These are phyloP conservation scores for Sula dactylatra DNA, from an alignment of 2,113 vertebrate genomes.

Conservation along the genomic window DNA sequence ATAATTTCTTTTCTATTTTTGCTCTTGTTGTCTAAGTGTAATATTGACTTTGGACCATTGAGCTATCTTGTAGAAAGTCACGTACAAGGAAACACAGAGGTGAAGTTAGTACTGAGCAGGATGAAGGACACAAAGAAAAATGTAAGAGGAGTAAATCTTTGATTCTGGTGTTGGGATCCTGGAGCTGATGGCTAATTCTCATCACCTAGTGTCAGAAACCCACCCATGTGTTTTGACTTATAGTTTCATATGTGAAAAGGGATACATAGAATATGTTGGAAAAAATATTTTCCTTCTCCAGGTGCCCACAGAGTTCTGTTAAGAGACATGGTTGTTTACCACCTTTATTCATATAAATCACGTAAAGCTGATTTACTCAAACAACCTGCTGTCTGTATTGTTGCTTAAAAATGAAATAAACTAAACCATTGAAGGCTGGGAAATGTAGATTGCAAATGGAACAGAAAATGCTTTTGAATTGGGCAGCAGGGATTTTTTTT, in stretches of 20 bases:
- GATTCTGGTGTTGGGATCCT: background rate
- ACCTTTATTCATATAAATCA: slow-evolving; percentile 11
- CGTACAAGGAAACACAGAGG: background rate
- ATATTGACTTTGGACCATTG: background rate
- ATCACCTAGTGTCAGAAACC: background rate
- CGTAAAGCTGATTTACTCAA: background rate
- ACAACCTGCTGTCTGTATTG: background rate
- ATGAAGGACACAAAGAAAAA: background rate
- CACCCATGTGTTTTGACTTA: background rate
- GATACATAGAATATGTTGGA: background rate
- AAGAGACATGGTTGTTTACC: background rate
- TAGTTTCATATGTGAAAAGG: background rate
- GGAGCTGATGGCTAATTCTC: background rate
- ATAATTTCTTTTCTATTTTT: background rate
- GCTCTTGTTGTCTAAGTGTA: background rate
- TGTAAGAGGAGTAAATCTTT: background rate
- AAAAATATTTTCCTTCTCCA: background rate
- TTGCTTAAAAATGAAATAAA: background rate
- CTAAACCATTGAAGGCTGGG: background rate
- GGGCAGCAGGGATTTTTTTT: background rate
- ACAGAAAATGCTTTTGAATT: background rate
- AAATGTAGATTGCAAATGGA: background rate
- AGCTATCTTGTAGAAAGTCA: background rate
- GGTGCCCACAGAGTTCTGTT: background rate
- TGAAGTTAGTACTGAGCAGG: background rate